Evolutionary conservation across 2,797 vertebrate species (phyloP).

Genomic region (Sebastes taczanowskii): DNA sequence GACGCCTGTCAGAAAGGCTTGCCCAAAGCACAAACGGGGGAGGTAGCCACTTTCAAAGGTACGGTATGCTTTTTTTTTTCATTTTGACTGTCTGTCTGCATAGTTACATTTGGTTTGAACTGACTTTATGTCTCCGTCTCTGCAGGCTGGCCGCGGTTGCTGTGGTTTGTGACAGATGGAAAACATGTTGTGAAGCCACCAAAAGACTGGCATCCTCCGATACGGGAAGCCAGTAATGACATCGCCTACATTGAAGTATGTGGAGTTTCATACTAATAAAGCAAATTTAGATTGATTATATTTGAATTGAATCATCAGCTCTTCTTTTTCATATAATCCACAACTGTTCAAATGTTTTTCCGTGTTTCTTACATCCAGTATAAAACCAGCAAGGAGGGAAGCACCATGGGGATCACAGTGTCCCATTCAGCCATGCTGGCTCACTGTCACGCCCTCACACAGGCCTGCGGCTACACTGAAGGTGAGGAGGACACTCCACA

Average conservation of each 20-base stretch:
- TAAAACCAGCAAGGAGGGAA: slow-evolving; percentile 97
- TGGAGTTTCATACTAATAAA: not conserved
- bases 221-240: slow-evolving; percentile 85
- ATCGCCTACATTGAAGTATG: slow-evolving; percentile 94
- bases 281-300: not conserved
- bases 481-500: slow-evolving; percentile 77
- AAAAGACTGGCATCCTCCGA: slow-evolving; percentile 91
- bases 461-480: slow-evolving; percentile 93
- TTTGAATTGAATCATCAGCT: not conserved
- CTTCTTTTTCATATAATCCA: not conserved
- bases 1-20: slow-evolving; percentile 97
- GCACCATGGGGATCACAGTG: slow-evolving; percentile 93
- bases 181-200: slow-evolving; percentile 94
- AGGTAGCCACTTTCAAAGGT: slow-evolving; percentile 97
- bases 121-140: slow-evolving; percentile 43
- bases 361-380: slow-evolving; percentile 80
- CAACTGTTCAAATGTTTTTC: not conserved
- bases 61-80: slow-evolving; percentile 24
- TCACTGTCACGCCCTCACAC: slow-evolving; percentile 91
- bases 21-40: slow-evolving; percentile 95
- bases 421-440: slow-evolving; percentile 91
- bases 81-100: not conserved
- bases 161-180: slow-evolving; percentile 97
- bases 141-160: slow-evolving; percentile 92
- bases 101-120: slow-evolving; percentile 19